phyloP scores from a whole-genome alignment of 1,140 invertebrate species.

The Drosophila tsacasi region DNA sequence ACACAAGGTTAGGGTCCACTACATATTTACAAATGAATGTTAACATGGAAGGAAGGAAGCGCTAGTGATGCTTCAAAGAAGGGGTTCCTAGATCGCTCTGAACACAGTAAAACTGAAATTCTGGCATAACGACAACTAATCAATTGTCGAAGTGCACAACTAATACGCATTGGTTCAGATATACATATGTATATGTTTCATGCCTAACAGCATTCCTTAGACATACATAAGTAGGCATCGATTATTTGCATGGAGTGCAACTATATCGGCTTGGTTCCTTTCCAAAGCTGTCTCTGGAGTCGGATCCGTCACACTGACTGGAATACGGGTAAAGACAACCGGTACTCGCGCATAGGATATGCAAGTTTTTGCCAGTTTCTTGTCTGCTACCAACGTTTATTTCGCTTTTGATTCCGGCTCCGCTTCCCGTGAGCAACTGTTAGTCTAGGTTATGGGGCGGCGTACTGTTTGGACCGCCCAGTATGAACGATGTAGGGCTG shows the following conservation, averaged over 20 bases:
- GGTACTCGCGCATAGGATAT: slow-evolving; percentile 17
- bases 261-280: slow-evolving; percentile 45
- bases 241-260: slow-evolving; percentile 16
- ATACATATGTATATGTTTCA: slow-evolving; percentile 40
- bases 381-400: slow-evolving; percentile 19
- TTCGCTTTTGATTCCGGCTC: slow-evolving; percentile 19
- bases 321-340: slow-evolving; percentile 5
- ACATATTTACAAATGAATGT: slow-evolving; percentile 78
- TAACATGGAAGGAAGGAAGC: slow-evolving; percentile 52
- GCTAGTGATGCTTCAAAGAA: slow-evolving; percentile 16
- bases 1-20: slow-evolving; percentile 49
- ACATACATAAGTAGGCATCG: slow-evolving; percentile 23
- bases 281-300: slow-evolving; percentile 45
- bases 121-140: slow-evolving; percentile 27
- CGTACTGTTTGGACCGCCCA: slow-evolving; percentile 85
- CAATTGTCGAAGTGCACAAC: slow-evolving; percentile 64
- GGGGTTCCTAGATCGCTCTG: not conserved
- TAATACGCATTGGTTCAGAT: slow-evolving; percentile 31
- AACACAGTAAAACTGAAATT: slow-evolving; percentile 28
- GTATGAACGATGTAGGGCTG: slow-evolving; percentile 85
- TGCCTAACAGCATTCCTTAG: slow-evolving; percentile 55
- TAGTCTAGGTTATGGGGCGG: slow-evolving; percentile 81
- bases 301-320: slow-evolving; percentile 16
- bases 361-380: slow-evolving; percentile 8
- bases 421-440: slow-evolving; percentile 58